Evolutionary conservation across 2,797 vertebrate species (phyloP).

Genomic region (Arctocebus calabarensis): DNA sequence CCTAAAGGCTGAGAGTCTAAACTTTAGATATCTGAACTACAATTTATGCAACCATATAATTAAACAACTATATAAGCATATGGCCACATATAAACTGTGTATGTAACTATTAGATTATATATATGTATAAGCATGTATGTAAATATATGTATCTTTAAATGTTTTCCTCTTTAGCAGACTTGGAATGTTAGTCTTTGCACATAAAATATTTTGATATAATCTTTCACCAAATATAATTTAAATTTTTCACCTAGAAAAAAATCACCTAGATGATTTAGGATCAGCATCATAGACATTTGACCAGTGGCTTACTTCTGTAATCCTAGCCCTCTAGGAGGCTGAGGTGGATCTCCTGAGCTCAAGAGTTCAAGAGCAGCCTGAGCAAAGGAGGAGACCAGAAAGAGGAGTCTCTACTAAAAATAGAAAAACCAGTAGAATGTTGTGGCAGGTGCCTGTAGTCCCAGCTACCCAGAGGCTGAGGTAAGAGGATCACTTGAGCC

Average conservation of each 20-base stretch:
- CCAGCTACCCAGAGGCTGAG: no score
- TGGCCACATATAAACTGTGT: neutral
- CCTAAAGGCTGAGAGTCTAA: neutral
- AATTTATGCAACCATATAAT: neutral
- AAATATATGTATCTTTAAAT: neutral
- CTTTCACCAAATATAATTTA: neutral
- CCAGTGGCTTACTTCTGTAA: no score
- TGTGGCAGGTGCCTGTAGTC: no score
- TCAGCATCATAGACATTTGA: neutral
- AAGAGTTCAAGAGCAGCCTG: no score
- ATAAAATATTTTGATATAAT: conserved; percentile 29
- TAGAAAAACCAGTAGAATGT: no score
- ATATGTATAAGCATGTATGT: neutral
- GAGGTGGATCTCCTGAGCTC: no score
- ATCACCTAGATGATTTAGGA: neutral
- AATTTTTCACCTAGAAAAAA: no score
- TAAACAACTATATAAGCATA: neutral
- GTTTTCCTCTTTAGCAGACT: neutral
- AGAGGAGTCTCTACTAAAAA: no score
- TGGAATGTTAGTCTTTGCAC: neutral
- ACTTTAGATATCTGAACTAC: neutral
- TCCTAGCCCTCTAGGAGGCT: no score
- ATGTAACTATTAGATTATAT: neutral
- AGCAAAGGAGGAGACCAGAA: no score
- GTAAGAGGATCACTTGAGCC: no score